A percentile compares a stretch with the other conserved stretches of the same genome.
These are phyloP conservation scores for Zosterops borbonicus DNA, from an alignment of 2,113 vertebrate genomes.

Conservation along the genomic window DNA sequence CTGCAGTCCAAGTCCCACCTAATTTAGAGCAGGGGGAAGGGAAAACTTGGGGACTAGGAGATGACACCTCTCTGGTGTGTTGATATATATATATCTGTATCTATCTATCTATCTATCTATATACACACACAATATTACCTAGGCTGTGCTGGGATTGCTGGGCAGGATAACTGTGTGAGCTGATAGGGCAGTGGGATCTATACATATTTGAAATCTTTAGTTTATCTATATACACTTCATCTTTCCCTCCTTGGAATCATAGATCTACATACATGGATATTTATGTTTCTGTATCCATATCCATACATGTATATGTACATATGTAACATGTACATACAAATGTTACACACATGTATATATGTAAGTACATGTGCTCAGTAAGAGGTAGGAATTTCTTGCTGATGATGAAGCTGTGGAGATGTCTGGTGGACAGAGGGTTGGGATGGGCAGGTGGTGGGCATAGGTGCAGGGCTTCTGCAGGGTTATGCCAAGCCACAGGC, in stretches of 20 bases:
- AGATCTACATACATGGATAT: neutral
- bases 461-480: neutral
- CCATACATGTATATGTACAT: fast-evolving
- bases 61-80: neutral
- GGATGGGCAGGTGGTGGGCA: neutral
- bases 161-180: neutral
- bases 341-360: too few relatives aligned
- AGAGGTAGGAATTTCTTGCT: neutral
- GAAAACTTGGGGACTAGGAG: neutral
- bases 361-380: neutral
- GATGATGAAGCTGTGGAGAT: neutral
- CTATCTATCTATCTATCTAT: too few relatives aligned
- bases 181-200: neutral
- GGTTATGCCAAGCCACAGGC: neutral
- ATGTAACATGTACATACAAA: too few relatives aligned
- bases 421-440: neutral
- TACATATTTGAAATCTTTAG: neutral
- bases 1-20: neutral
- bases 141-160: neutral
- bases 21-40: neutral
- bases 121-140: neutral
- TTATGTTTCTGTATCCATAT: neutral
- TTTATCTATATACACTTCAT: neutral
- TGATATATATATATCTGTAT: neutral
- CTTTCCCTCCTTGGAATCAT: neutral